Evolutionary conservation across 2,888 invertebrate species (phyloP), one percentile per base, ranked within the genome.

Genomic region (Gnatocerus cornutus): DNA sequence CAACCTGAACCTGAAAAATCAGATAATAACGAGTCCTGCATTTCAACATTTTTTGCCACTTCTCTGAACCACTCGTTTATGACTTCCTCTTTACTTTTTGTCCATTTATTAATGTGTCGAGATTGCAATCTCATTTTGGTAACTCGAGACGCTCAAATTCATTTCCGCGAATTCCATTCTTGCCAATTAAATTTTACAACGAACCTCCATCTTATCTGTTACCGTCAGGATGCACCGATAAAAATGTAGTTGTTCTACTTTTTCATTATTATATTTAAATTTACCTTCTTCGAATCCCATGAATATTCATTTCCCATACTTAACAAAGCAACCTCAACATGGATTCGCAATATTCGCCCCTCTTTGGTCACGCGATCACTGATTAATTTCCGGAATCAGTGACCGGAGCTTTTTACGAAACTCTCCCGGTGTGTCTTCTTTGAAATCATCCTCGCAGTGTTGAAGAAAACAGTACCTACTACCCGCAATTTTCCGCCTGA

Each of bases 31-130:
- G 7, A 29, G 7, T 7, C 29, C 4, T 29, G 4, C 7, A 4
- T 29, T 29, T 29, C 29, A 29, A 29, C 29, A 29, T 29, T 29
- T 4, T 29, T n/a, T n/a, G n/a, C n/a, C 10, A 41, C 10, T 41
- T 41, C 41, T 41, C 12, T 6, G 41, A 41, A 41, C 41, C 41
- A 41, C 41, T 41, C 41, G 41, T 33, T 33, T 43, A 13, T 16
- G 46, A 21, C 21, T 46, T 46, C 46, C 27, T 46, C n/a, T 46
- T n/a, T 21, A 9, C 9, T 43, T 55, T 39, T 16, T 13, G n/a
- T 16, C 39, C 21, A 56, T 56, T 56, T 56, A 56, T 56, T 56
- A 56, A 55, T 56, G 16, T 12, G 12, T 30, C 45, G 45, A 59
- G 59, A 59, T 56, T 43, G 12, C 45, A 16, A 59, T 59, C 59